Percentiles rank a stretch among this genome's conserved stretches.
Evolutionary conservation across 2,113 vertebrate species (phyloP).

Genomic region (Hippocampus mohnikei): DNA sequence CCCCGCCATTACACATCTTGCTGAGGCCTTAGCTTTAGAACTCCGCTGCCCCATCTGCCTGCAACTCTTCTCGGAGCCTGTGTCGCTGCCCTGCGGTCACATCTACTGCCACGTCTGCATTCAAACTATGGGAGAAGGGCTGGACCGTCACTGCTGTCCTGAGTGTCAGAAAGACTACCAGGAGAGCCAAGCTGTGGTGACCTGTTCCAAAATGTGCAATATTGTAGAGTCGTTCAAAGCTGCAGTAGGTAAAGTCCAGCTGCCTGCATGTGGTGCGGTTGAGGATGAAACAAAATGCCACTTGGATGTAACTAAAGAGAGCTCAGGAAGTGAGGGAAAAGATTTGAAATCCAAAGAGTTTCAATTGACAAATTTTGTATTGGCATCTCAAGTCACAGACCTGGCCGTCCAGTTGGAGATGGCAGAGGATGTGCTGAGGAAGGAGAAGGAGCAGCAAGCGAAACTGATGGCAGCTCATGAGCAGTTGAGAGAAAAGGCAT

Average conservation of each 20-base stretch:
- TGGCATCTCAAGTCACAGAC: conserved; percentile 55
- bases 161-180: conserved; percentile 60
- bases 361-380: conserved; percentile 45
- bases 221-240: conserved; percentile 57
- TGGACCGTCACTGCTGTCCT: conserved; percentile 65
- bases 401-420: conserved; percentile 55
- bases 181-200: conserved; percentile 38
- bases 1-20: not conserved
- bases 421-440: conserved; percentile 48
- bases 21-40: conserved; percentile 28
- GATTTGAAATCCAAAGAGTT: not conserved
- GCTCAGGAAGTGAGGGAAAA: not conserved
- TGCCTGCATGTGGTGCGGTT: not conserved
- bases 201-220: conserved; percentile 59
- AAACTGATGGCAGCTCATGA: conserved; percentile 36
- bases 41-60: conserved; percentile 68
- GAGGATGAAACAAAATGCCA: not conserved
- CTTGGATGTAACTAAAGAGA: not conserved
- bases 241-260: not conserved
- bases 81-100: conserved; percentile 68
- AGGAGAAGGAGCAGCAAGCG: conserved; percentile 45
- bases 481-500: conserved; percentile 50
- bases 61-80: conserved; percentile 55
- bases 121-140: conserved; percentile 48
- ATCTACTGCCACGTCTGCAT: conserved; percentile 66